Base-by-base conservation (phyloP, 2,113 vertebrate species). In the Myiozetetes cayanensis region DNA sequence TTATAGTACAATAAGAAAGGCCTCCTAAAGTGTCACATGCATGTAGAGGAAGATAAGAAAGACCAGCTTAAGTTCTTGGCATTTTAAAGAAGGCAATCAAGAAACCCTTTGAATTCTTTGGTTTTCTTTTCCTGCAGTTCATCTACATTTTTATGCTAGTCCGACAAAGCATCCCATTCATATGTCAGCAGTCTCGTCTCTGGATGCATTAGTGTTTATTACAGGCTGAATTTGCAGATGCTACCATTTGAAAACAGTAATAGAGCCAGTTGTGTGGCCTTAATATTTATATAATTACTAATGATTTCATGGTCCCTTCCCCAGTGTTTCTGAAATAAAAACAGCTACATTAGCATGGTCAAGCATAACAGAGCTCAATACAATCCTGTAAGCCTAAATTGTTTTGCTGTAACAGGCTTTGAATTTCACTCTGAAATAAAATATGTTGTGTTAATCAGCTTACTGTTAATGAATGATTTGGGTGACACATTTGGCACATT, bases 41-140 rank as follows among this genome's bases (percentile, higher is more conserved):
- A 35, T 97, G 96, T 96, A 97, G 94, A 95, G 91, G 78, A 96
- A 98, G 97, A 98, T 98, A 98, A 98, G 97, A 98, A 98, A 98
- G 97, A 96, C 94, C 94, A 98, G 95, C 96, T 97, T 98, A 98
- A 98, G 96, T 98, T 98, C 97, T 96, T 98, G 98, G 98, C 97
- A 97, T 98, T 98, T 98, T 97, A 98, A 98, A 98, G 97, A 95
- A 97, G 97, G 97, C 97, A 97, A 97, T 98, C 97, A 98, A 97
- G 97, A 97, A 98, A 97, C 88, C 95, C 95, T 98, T 98, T 98
- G 97, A 98, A 98, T 98, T 95, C 89, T 74, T 89, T 92, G 52
- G 77, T 97, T 98, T 97, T 95, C 92, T 93, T 97, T 96, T 71
- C 67, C 59, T 79, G 88, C 77, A 74, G 75, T 97, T 97, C 97